These are phyloP conservation scores for Chaetophractus vellerosus DNA, from an alignment of 2,797 vertebrate genomes.

Conservation along the genomic window DNA sequence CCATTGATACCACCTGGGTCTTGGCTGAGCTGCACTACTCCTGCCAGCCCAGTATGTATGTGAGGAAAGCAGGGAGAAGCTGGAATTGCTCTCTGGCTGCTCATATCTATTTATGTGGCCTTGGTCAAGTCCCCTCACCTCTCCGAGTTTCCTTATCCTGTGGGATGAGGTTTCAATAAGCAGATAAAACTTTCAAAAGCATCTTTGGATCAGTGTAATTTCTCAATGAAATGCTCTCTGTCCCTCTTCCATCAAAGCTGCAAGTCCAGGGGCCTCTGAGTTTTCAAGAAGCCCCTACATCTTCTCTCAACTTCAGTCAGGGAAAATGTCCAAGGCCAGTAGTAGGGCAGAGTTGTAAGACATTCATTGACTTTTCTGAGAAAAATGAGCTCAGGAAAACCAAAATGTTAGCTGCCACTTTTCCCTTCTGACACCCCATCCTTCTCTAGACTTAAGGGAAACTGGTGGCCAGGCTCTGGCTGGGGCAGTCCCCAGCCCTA, in stretches of 20 bases:
- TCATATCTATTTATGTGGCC: not conserved
- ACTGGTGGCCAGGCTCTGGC: not conserved
- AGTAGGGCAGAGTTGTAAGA: constrained; percentile 15
- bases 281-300: constrained; percentile 16
- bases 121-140: not conserved
- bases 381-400: constrained; percentile 74
- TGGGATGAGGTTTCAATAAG: not conserved
- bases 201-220: not conserved
- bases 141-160: not conserved
- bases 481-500: not conserved
- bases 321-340: not conserved
- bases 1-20: too few relatives aligned
- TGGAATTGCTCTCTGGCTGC: not conserved
- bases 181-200: not conserved
- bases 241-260: not conserved
- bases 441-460: constrained; percentile 54
- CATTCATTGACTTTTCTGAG: constrained; percentile 69
- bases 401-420: constrained; percentile 58
- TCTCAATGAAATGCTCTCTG: not conserved
- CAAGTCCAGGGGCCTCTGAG: not conserved
- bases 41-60: not conserved
- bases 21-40: too few relatives aligned
- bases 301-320: not conserved
- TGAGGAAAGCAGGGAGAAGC: not conserved
- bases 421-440: constrained; percentile 71